Evolutionary conservation across 2,888 invertebrate species (phyloP).

Genomic region (Anorthoa munda): DNA sequence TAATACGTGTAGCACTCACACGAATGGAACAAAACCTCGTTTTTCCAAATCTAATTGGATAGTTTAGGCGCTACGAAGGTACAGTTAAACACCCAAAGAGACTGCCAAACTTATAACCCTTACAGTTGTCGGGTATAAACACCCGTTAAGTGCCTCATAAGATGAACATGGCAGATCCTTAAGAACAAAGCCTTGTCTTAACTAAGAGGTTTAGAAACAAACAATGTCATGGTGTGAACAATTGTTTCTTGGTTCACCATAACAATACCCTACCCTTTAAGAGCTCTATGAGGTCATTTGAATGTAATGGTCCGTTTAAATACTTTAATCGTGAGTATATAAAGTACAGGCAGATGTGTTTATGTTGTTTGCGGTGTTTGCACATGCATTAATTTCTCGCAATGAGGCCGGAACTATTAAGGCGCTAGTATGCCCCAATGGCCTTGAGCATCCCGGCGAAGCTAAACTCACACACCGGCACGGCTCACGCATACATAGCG

Average conservation of each 20-base stretch:
- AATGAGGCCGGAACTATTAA: too few species aligned
- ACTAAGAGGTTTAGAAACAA: conserved; percentile 4
- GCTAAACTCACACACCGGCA: too few species aligned
- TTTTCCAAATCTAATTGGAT: too few species aligned
- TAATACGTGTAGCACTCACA: too few species aligned
- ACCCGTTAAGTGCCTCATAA: background rate
- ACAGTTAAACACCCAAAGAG: too few species aligned
- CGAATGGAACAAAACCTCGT: too few species aligned
- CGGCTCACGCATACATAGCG: too few species aligned
- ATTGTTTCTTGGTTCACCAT: conserved; percentile 1
- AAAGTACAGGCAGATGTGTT: background rate
- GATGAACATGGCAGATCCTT: conserved; percentile 7
- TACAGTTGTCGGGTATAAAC: too few species aligned
- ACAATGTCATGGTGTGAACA: conserved; percentile 17
- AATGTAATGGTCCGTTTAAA: conserved; percentile 11
- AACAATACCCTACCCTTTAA: conserved; percentile 20
- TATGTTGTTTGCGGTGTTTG: background rate
- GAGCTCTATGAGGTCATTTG: background rate
- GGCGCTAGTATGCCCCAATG: too few species aligned
- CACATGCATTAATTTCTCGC: background rate
- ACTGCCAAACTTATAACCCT: too few species aligned
- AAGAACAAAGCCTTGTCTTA: conserved; percentile 22
- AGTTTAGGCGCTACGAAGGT: too few species aligned
- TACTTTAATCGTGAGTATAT: background rate
- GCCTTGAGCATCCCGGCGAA: too few species aligned